Conservation (phyloP, 1,140 invertebrate species). For the Lordiphosa mommai region DNA sequence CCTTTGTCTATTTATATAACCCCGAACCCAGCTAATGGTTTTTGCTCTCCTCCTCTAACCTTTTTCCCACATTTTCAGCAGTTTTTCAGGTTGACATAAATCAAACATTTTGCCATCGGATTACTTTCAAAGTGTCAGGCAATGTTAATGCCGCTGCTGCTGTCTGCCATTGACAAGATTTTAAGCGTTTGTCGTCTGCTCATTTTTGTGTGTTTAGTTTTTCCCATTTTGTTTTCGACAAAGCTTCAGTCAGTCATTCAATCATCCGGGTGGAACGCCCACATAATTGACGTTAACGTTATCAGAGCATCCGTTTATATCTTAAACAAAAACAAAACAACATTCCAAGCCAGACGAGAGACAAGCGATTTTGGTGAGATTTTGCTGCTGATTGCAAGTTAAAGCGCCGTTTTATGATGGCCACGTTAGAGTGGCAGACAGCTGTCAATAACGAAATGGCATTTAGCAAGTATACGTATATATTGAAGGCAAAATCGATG, state of each 20-base stretch:
- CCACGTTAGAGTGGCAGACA: constrained; percentile 12
- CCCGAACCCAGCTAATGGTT: too few species aligned
- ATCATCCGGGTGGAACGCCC: constrained; percentile 41
- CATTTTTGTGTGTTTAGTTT: constrained; percentile 32
- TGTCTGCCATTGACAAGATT: constrained; percentile 45
- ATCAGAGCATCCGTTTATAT: constrained; percentile 38
- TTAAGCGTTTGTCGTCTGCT: constrained; percentile 25
- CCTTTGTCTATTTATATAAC: too few species aligned
- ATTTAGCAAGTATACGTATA: neutral
- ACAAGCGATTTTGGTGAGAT: constrained; percentile 26
- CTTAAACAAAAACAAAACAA: constrained; percentile 27
- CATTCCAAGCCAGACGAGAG: constrained; percentile 4
- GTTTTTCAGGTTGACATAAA: constrained; percentile 57
- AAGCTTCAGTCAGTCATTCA: constrained; percentile 49
- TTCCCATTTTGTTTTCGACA: constrained; percentile 36
- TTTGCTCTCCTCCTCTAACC: too few species aligned
- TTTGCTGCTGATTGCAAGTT: constrained; percentile 51
- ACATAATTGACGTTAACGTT: constrained; percentile 64
- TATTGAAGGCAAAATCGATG: constrained; percentile 30
- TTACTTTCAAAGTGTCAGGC: constrained; percentile 55
- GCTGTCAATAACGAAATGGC: too few species aligned
- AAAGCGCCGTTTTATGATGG: constrained; percentile 31
- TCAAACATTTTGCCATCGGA: constrained; percentile 59
- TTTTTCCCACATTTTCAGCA: neutral
- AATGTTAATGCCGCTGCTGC: constrained; percentile 31